phyloP scores from a whole-genome alignment of 2,797 vertebrate species.

The Chloroceryle amazona region DNA sequence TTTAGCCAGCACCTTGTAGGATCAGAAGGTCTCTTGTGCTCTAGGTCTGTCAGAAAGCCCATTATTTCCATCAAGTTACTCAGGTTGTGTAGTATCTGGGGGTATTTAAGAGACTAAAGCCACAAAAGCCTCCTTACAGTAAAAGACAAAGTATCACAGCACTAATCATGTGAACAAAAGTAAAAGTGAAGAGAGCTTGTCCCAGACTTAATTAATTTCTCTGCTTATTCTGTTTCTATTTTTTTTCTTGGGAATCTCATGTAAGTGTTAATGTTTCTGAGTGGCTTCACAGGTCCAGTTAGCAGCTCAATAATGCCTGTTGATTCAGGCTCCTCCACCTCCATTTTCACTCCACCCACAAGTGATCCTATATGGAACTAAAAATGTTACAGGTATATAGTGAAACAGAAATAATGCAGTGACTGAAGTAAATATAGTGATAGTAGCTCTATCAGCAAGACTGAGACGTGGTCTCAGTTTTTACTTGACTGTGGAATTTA shows the following conservation, averaged over 20 bases:
- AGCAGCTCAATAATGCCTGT: background rate
- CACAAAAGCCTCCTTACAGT: slow-evolving; percentile 19
- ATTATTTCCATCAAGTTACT: background rate
- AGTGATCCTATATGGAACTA: background rate
- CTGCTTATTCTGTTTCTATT: background rate
- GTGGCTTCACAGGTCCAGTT: background rate
- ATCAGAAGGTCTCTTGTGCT: background rate
- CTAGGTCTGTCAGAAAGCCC: background rate
- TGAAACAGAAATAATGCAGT: background rate
- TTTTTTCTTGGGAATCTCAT: background rate
- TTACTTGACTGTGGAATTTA: background rate
- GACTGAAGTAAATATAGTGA: fast-evolving
- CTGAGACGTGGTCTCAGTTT: background rate
- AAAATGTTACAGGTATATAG: background rate
- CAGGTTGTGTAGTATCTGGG: background rate
- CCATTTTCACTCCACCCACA: background rate
- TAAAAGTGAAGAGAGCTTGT: slow-evolving; percentile 18
- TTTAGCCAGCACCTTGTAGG: background rate
- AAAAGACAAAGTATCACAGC: slow-evolving; percentile 26
- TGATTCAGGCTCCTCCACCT: background rate
- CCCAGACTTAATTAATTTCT: slow-evolving; percentile 7
- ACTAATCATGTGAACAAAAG: slow-evolving; percentile 8
- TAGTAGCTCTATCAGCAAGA: background rate
- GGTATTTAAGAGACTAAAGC: background rate
- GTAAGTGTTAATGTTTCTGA: background rate